These are phyloP conservation scores for Alaudala cheleensis DNA, from an alignment of 2,113 vertebrate species.

Conservation along the genomic window DNA sequence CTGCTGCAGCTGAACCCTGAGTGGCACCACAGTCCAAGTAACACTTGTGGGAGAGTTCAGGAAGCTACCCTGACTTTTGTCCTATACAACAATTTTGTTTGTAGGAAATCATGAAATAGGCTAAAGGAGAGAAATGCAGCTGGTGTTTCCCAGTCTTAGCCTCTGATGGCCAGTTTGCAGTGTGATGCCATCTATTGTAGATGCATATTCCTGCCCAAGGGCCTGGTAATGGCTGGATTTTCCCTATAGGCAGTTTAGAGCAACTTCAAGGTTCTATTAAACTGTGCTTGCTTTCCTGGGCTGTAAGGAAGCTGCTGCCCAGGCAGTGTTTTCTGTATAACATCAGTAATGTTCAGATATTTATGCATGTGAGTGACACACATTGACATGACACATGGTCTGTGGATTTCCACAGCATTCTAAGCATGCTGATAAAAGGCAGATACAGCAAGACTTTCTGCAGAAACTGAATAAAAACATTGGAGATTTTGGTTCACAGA, in stretches of 20 bases:
- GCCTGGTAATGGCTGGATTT: neutral
- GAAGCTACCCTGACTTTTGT: neutral
- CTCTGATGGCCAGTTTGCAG: neutral
- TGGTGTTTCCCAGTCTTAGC: neutral
- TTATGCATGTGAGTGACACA: neutral
- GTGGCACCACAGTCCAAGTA: neutral
- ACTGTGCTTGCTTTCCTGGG: neutral
- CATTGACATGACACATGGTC: neutral
- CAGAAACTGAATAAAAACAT: neutral
- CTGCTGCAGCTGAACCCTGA: neutral
- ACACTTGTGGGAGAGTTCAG: neutral
- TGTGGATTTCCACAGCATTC: neutral
- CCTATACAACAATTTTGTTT: neutral
- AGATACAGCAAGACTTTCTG: neutral
- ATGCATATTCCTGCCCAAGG: neutral
- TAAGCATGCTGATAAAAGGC: neutral
- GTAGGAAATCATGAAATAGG: neutral
- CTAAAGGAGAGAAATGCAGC: neutral
- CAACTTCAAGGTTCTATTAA: neutral
- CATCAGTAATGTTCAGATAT: neutral
- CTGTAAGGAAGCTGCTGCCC: neutral
- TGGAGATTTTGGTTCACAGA: neutral
- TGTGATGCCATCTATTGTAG: neutral
- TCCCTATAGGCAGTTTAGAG: neutral
- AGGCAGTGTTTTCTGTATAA: neutral